Conservation (phyloP, 2,888 invertebrate genomes). For the Sphaeridia pumilis region DNA sequence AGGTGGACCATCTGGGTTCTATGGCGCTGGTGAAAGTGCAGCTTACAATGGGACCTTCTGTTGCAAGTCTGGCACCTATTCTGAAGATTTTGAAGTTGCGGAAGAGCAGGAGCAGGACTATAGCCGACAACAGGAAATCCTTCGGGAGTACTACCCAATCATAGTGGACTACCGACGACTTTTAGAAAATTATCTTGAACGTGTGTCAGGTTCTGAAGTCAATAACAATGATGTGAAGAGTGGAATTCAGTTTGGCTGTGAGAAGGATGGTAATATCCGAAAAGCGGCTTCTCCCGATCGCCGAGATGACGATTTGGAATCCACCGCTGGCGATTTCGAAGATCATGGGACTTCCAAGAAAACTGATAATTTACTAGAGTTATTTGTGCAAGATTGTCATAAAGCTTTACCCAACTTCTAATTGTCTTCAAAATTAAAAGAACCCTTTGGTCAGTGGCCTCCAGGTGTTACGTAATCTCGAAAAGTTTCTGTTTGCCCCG, state of each 20-base stretch:
- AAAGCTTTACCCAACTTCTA: neutral
- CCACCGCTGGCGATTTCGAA: neutral
- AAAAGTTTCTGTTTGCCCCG: no score
- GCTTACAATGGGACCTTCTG: neutral
- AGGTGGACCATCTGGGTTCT: no score
- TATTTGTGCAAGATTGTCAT: neutral
- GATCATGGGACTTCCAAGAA: conserved; percentile 16
- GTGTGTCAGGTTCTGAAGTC: no score
- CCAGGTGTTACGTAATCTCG: no score
- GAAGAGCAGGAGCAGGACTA: neutral
- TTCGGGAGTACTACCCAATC: neutral
- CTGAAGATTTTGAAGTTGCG: neutral
- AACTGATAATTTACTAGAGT: neutral
- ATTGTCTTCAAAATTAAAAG: no score
- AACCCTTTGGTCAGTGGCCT: no score
- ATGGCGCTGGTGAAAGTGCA: no score
- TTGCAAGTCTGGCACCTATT: neutral
- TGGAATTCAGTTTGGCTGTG: no score
- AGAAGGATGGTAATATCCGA: no score
- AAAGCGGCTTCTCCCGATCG: neutral
- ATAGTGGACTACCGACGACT: neutral
- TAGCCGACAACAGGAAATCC: neutral
- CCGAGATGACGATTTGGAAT: neutral
- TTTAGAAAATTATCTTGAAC: neutral
- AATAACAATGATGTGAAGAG: no score